Percentiles rank a stretch among this genome's conserved stretches.
These are phyloP conservation scores for Willisornis vidua DNA, from an alignment of 2,113 vertebrate genomes.

Conservation along the genomic window DNA sequence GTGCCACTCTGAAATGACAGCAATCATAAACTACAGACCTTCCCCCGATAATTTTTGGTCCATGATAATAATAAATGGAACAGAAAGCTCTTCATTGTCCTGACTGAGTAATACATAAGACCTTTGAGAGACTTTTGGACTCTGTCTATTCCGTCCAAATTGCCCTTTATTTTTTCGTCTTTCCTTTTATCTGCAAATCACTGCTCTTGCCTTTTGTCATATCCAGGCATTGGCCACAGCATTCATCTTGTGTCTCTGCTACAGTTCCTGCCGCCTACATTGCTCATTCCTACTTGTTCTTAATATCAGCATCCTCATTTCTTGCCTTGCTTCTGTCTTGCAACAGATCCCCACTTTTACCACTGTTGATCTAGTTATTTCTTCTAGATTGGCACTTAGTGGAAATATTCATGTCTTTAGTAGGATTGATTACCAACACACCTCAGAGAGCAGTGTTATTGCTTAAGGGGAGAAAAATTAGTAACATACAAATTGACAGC, in stretches of 20 bases:
- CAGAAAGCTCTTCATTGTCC: neutral
- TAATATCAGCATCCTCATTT: neutral
- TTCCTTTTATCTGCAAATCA: neutral
- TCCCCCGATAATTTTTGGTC: neutral
- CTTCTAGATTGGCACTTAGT: constrained; percentile 4
- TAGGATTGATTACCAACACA: constrained; percentile 14
- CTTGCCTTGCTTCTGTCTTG: neutral
- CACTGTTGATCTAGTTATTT: constrained; percentile 18
- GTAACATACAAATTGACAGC: constrained; percentile 28
- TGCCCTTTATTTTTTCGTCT: neutral
- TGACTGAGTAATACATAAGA: rapidly evolving
- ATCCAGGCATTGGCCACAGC: rapidly evolving
- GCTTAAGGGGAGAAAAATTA: constrained; percentile 45
- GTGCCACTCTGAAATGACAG: neutral
- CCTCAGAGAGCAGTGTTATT: constrained; percentile 22
- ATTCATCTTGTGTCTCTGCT: neutral
- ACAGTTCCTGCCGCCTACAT: neutral
- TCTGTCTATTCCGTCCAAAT: neutral
- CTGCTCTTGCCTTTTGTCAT: neutral
- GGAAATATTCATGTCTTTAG: constrained; percentile 38
- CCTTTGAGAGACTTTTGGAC: neutral
- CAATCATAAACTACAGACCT: neutral
- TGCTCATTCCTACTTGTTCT: neutral
- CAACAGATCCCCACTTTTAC: neutral
- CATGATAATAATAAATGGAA: neutral